A percentile compares a stretch with the other conserved stretches of the same genome.
phyloP scores from a whole-genome alignment of 2,888 invertebrate species.

The Papilio elwesi region DNA sequence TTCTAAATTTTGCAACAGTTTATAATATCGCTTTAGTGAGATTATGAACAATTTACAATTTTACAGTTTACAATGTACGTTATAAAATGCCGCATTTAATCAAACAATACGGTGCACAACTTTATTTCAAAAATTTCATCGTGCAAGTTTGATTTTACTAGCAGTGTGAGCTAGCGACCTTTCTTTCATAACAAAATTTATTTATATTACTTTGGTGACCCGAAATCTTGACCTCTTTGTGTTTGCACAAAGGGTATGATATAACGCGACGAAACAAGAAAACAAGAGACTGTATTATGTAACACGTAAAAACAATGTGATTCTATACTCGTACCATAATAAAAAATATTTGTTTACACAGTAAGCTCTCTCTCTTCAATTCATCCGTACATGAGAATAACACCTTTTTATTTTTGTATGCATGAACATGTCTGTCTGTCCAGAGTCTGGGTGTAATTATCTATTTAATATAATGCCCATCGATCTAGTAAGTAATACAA shows the following conservation, averaged over 20 bases:
- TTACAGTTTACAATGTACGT: neutral
- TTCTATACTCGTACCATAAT: no score
- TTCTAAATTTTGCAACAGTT: no score
- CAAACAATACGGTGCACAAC: no score
- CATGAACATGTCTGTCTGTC: no score
- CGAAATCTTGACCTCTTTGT: constrained; percentile 3
- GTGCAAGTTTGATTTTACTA: constrained; percentile 2
- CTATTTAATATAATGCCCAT: no score
- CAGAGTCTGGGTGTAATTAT: no score
- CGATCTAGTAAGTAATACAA: no score
- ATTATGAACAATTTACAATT: neutral
- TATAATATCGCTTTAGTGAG: no score
- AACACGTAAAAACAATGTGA: neutral
- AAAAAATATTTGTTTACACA: no score
- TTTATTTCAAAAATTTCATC: neutral
- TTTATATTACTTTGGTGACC: constrained; percentile 13
- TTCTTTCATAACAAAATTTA: neutral
- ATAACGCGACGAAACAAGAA: neutral
- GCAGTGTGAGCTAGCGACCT: neutral
- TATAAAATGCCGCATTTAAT: neutral
- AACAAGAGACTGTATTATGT: neutral
- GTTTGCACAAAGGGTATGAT: constrained; percentile 1
- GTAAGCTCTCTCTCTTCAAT: no score
- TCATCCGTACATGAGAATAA: no score
- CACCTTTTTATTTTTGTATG: no score